A percentile compares a stretch with the other conserved stretches of the same genome.
Conservation (phyloP, 2,888 invertebrate genomes). For the Drosophila lacicola region DNA sequence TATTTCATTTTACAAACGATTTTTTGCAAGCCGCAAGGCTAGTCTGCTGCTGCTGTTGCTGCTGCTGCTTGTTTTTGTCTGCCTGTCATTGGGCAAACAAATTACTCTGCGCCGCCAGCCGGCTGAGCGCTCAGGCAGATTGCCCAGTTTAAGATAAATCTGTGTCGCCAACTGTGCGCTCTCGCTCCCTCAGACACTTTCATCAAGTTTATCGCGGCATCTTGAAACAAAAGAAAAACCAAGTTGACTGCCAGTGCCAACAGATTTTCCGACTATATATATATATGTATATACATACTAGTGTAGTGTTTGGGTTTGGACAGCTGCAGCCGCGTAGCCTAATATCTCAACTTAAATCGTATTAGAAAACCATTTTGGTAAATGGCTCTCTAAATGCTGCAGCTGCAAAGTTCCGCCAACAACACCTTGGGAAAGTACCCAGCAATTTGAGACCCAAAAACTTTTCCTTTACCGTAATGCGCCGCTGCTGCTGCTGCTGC, state of each 20-base stretch:
- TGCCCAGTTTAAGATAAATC: constrained; percentile 76
- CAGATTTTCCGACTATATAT: constrained; percentile 9
- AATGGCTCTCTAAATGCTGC: constrained; percentile 62
- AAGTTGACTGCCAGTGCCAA: constrained; percentile 43
- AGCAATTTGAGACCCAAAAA: constrained; percentile 3
- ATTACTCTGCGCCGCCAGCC: constrained; percentile 56
- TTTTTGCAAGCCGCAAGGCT: background rate
- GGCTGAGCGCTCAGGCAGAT: constrained; percentile 63
- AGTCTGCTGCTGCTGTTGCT: constrained; percentile 20
- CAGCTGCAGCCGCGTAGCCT: constrained; percentile 1
- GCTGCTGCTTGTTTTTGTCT: constrained; percentile 20
- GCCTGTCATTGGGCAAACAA: constrained; percentile 68
- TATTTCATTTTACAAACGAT: constrained; percentile 21
- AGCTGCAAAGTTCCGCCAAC: constrained; percentile 52
- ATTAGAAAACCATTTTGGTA: constrained; percentile 72
- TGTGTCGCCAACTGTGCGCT: constrained; percentile 30
- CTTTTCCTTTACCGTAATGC: constrained; percentile 5
- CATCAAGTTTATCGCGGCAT: constrained; percentile 75
- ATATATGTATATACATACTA: too few species aligned
- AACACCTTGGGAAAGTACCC: constrained; percentile 33
- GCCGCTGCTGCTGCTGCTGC: background rate
- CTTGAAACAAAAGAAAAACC: constrained; percentile 36
- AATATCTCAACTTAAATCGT: constrained; percentile 39
- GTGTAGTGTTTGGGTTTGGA: background rate
- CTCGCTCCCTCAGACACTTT: constrained; percentile 62